Conservation (phyloP, 1,140 invertebrate species). For the Lepidurus apus region DNA sequence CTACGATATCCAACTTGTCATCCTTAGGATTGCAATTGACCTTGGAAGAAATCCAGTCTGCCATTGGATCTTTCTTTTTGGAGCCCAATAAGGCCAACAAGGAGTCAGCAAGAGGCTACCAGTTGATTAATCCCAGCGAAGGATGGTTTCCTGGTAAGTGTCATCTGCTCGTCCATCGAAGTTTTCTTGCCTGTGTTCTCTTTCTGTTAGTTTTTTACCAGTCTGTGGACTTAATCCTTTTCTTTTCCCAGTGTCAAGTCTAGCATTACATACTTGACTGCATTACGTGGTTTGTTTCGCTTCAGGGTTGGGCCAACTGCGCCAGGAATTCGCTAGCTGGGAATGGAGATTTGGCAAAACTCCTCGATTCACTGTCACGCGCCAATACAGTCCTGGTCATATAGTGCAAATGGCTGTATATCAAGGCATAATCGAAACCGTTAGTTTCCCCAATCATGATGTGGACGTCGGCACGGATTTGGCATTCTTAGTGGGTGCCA, state of each 20-base stretch:
- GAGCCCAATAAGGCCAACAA: constrained; percentile 58
- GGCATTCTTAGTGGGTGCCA: background rate
- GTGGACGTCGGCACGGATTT: background rate
- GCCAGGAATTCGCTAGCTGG: constrained; percentile 66
- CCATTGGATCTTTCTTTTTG: constrained; percentile 75
- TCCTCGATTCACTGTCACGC: constrained; percentile 66
- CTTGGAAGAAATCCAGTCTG: constrained; percentile 61
- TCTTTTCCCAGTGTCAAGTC: background rate
- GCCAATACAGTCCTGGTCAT: background rate
- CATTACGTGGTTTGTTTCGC: constrained; percentile 33
- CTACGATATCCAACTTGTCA: constrained; percentile 69
- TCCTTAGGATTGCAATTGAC: constrained; percentile 64
- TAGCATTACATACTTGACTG: too few relatives aligned
- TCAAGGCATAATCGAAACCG: background rate
- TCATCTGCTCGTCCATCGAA: background rate
- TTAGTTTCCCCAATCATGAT: background rate
- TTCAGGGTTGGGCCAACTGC: constrained; percentile 59
- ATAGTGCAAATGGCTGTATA: constrained; percentile 2
- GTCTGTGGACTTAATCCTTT: background rate
- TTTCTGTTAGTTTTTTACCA: background rate
- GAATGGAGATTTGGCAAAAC: constrained; percentile 84
- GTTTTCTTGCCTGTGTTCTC: background rate
- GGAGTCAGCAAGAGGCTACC: constrained; percentile 70
- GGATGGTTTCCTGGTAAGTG: constrained; percentile 73
- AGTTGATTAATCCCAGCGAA: constrained; percentile 77